Percentiles rank a stretch among this genome's conserved stretches.
Evolutionary conservation across 2,797 vertebrate genomes (phyloP).

Genomic region (Erethizon dorsatum): DNA sequence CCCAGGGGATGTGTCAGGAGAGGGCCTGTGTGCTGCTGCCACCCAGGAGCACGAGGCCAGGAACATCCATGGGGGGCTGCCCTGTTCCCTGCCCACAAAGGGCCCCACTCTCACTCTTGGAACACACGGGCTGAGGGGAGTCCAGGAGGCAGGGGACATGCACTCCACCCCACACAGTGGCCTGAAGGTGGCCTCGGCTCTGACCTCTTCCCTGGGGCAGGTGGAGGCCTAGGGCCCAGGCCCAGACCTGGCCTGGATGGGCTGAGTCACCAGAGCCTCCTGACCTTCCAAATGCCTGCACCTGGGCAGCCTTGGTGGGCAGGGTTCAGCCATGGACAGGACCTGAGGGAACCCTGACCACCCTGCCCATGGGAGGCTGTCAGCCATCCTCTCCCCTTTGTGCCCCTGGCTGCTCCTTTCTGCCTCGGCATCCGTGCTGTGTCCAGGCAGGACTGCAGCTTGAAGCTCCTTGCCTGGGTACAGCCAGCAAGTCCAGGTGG

Average conservation of each 20-base stretch:
- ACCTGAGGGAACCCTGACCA: neutral
- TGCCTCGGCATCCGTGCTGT: accelerated
- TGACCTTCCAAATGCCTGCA: accelerated
- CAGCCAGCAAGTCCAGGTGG: neutral
- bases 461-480: neutral
- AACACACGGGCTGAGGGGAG: neutral
- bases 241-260: neutral
- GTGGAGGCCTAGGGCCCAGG: neutral
- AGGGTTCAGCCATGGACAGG: neutral
- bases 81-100: neutral
- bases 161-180: neutral
- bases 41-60: neutral
- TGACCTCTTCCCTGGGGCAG: neutral
- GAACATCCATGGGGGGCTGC: accelerated
- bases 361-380: neutral
- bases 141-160: neutral
- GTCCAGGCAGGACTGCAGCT: neutral
- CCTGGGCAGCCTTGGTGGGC: neutral
- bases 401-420: neutral
- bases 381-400: neutral
- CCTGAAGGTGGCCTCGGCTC: accelerated
- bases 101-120: neutral
- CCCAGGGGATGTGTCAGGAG: neutral
- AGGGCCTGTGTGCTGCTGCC: neutral
- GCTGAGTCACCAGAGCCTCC: neutral